phyloP scores from a whole-genome alignment of 2,113 vertebrate genomes.

The Prionailurus viverrinus region DNA sequence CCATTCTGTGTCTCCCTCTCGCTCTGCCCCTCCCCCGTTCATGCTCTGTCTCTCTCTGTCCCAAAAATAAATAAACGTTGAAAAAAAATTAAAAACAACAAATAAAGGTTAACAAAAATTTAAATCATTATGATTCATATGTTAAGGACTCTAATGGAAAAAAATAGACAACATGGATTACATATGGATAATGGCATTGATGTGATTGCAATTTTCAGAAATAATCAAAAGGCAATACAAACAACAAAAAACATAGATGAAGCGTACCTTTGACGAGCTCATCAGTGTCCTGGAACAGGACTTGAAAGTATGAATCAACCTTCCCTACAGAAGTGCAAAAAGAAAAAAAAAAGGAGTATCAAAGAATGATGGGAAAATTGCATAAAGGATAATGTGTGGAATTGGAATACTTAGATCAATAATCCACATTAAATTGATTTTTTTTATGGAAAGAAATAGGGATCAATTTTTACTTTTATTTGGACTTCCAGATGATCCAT shows the following conservation, averaged over 20 bases:
- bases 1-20: too few relatives aligned
- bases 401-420: neutral
- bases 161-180: neutral
- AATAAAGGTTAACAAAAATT: neutral
- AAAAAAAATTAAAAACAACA: too few relatives aligned
- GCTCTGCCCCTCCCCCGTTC: too few relatives aligned
- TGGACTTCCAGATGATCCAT: too few relatives aligned
- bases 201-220: neutral
- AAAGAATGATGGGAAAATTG: neutral
- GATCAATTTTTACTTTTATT: neutral
- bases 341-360: neutral
- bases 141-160: neutral
- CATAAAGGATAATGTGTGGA: neutral
- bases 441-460: neutral
- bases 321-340: neutral
- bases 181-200: neutral
- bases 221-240: neutral
- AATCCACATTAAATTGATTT: neutral
- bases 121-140: neutral
- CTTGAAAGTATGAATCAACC: neutral
- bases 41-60: too few relatives aligned
- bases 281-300: too few relatives aligned
- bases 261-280: neutral
- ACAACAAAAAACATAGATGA: neutral
- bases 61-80: too few relatives aligned